Percentiles rank a stretch among this genome's conserved stretches.
Evolutionary conservation across 92 coral and sea anemone genomes (phyloP).

Genomic region (Porites lobata): DNA sequence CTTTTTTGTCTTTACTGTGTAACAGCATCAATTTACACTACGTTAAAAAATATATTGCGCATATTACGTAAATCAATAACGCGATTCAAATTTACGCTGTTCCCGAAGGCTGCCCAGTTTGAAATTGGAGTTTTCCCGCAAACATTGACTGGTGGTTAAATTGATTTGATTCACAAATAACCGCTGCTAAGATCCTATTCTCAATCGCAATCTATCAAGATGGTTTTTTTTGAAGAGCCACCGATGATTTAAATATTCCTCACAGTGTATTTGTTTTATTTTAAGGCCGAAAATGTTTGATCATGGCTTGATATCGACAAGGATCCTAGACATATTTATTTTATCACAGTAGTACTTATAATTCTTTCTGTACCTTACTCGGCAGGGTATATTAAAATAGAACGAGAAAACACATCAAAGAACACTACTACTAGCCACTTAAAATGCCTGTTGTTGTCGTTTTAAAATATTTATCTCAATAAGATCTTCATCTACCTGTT

Average conservation of each 20-base stretch:
- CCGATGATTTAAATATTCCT: too few relatives aligned
- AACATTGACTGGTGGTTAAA: too few relatives aligned
- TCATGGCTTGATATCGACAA: neutral
- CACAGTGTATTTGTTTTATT: neutral
- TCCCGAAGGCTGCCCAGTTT: neutral
- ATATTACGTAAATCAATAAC: neutral
- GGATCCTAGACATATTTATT: neutral
- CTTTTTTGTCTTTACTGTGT: neutral
- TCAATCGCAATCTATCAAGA: too few relatives aligned
- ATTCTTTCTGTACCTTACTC: neutral
- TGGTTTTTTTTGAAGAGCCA: too few relatives aligned
- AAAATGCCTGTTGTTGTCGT: too few relatives aligned
- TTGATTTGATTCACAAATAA: neutral
- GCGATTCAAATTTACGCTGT: neutral
- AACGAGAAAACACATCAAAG: neutral
- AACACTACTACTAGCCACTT: too few relatives aligned
- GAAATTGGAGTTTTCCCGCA: neutral
- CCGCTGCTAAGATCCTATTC: too few relatives aligned
- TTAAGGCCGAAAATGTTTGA: neutral
- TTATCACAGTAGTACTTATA: neutral
- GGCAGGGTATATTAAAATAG: constrained; percentile 5
- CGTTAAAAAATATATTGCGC: neutral
- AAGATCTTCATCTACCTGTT: too few relatives aligned
- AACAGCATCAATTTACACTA: neutral
- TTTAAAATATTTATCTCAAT: too few relatives aligned